phyloP scores from a whole-genome alignment of 2,797 vertebrate genomes.

The Erpetoichthys calabaricus region DNA sequence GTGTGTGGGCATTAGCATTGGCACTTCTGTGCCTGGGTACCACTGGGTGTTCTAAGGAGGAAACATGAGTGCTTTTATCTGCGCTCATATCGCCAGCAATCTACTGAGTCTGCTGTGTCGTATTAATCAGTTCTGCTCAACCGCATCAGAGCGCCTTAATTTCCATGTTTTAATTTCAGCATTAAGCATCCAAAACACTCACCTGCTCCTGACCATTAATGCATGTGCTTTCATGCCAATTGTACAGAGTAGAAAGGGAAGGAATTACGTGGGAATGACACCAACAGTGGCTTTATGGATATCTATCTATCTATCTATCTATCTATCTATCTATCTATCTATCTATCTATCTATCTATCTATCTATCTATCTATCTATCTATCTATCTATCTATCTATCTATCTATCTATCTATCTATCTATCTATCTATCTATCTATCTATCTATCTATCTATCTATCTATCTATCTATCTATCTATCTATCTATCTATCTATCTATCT shows the following conservation, averaged over 20 bases:
- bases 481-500: slow-evolving; percentile 22
- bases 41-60: slow-evolving; percentile 21
- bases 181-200: no score
- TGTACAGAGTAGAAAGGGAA: no score
- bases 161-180: slow-evolving; percentile 20
- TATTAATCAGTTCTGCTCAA: slow-evolving; percentile 59
- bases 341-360: no score
- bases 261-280: no score
- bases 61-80: slow-evolving; percentile 18
- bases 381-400: no score
- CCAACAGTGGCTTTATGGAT: no score
- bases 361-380: no score
- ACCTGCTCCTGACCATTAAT: no score
- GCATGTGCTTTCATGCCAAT: no score
- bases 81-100: slow-evolving; percentile 29
- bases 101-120: slow-evolving; percentile 50
- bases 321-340: no score
- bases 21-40: slow-evolving; percentile 25
- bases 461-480: slow-evolving; percentile 16
- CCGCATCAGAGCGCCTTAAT: slow-evolving; percentile 43
- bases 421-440: slow-evolving; percentile 22
- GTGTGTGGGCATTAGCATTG: slow-evolving; percentile 7
- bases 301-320: no score
- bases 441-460: slow-evolving; percentile 1
- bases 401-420: slow-evolving; percentile 16